A percentile compares a stretch with the other conserved stretches of the same genome.
Evolutionary conservation across 2,888 invertebrate genomes (phyloP).

Genomic region (Dicyrtomina minuta): DNA sequence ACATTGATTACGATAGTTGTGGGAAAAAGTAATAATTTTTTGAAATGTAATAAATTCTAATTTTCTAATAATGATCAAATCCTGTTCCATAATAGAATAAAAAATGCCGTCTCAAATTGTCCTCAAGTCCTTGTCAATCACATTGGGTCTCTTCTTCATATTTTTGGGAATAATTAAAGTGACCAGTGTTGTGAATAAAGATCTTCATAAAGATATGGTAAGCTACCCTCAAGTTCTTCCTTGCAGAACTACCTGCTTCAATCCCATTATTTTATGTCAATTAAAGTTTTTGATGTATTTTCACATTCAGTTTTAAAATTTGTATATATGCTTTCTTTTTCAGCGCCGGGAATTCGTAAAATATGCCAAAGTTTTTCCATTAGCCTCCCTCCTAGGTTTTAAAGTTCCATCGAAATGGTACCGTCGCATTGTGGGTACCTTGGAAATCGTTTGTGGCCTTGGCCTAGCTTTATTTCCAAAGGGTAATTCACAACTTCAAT

Average conservation of each 20-base stretch:
- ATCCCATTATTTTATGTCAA: not conserved
- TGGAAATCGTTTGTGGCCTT: constrained; percentile 78
- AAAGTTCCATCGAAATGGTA: constrained; percentile 93
- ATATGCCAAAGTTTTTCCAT: constrained; percentile 91
- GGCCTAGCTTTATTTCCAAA: constrained; percentile 70
- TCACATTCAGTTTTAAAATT: not conserved
- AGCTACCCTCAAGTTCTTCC: constrained; percentile 58
- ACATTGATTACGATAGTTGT: too few relatives aligned
- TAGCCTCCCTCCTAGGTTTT: constrained; percentile 75
- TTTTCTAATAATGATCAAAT: too few relatives aligned
- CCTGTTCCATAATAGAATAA: too few relatives aligned
- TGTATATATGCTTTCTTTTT: not conserved
- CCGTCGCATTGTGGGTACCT: constrained; percentile 75
- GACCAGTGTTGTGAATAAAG: constrained; percentile 87
- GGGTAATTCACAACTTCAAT: constrained; percentile 65
- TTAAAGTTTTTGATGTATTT: not conserved
- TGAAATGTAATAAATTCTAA: too few relatives aligned
- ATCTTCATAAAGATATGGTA: constrained; percentile 94
- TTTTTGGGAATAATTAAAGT: constrained; percentile 92
- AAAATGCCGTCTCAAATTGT: constrained; percentile 62
- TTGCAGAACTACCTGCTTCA: not conserved
- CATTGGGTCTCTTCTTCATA: constrained; percentile 90
- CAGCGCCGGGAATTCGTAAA: constrained; percentile 92
- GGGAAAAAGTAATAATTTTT: too few relatives aligned
- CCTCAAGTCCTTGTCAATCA: constrained; percentile 83